Evolutionary conservation across 1,140 invertebrate species (phyloP), one percentile per base, ranked within the genome.

Genomic region (Melipona quadrifasciata): DNA sequence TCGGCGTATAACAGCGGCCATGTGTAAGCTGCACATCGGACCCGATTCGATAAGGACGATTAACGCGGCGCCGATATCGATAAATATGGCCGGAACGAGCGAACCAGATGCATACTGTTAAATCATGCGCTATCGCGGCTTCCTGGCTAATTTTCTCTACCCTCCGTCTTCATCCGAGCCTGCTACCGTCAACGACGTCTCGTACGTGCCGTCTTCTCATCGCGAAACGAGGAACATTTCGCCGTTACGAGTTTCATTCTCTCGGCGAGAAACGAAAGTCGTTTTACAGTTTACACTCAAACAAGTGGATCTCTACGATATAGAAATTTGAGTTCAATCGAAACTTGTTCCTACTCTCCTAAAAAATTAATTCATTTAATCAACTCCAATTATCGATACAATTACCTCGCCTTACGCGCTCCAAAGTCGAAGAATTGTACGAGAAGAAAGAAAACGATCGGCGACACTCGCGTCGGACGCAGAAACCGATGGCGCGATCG

Each of bases 1-100:
- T 76, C 83, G 47, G 76, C 72, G 82, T 70, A 72, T 82, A 80
- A 80, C 79, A 81, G 34, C 72, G 65, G 68, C 72, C 57, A 58
- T 79, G 77, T 61, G 68, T 67, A 72, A 27, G 27, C 34, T 27
- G 58, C 67, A 24, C 71, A 64, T 31, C 61, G 77, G 27, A 21
- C 65, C 27, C 27, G 74, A 83, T 55, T 68, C 74, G 88, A 90
- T 90, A 87, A 90, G 65, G 16, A 78, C 79, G 85, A 89, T 87
- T 84, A 89, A 86, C 65, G 78, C 65, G 73, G 70, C 77, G 57
- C 11, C 68, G 80, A 82, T 89, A 87, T 89, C 86, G 78, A 86
- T 86, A 82, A 86, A 82, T 83, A 86, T 57, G 79, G 58, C 4
- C 14, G 19, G 24, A 16, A 19, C 39, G 83, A 70, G 70, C 39